phyloP scores from a whole-genome alignment of 2,797 vertebrate genomes.

The Prionace glauca region DNA sequence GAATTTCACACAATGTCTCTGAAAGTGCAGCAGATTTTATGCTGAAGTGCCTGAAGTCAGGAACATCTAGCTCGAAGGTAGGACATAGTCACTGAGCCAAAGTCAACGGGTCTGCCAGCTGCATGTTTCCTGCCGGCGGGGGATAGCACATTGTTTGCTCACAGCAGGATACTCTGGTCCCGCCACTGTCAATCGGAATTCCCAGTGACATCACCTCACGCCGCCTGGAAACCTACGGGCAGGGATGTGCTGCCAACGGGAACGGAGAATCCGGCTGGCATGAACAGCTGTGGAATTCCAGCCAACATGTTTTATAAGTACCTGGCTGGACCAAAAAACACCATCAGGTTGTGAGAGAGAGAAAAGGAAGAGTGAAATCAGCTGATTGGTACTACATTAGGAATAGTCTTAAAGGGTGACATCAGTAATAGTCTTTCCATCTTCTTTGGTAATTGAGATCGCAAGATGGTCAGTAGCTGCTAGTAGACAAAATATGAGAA shows the following conservation, averaged over 20 bases:
- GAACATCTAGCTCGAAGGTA: not conserved
- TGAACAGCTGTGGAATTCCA: no score
- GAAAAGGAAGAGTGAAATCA: not conserved
- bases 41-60: not conserved
- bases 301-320: not conserved
- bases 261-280: no score
- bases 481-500: not conserved
- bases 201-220: no score
- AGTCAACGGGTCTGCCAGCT: no score
- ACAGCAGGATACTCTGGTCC: no score
- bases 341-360: not conserved
- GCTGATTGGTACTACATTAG: not conserved
- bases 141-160: no score
- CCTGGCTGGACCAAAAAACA: not conserved
- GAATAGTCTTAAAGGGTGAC: not conserved
- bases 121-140: no score
- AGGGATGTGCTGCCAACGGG: no score
- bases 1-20: no score
- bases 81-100: not conserved
- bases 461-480: not conserved
- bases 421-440: not conserved
- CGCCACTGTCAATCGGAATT: no score
- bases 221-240: no score
- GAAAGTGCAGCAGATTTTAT: not conserved
- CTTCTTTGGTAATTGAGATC: not conserved